These are phyloP conservation scores for Leucoraja erinaceus DNA, from an alignment of 2,113 vertebrate genomes.

Conservation along the genomic window DNA sequence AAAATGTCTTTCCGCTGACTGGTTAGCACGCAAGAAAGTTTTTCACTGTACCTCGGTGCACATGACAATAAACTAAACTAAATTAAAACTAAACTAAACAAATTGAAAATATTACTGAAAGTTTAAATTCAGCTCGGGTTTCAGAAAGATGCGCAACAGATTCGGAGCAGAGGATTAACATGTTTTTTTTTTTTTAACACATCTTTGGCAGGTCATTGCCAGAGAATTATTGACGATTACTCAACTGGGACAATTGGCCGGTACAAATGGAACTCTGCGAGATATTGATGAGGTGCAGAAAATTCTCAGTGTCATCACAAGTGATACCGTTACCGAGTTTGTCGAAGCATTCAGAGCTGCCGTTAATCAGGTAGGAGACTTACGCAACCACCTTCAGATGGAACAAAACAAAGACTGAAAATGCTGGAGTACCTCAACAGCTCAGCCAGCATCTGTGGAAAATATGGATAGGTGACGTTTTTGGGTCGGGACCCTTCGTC, in stretches of 20 bases:
- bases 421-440: no score
- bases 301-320: conserved; percentile 32
- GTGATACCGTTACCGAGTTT: conserved; percentile 27
- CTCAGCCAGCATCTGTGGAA: no score
- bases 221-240: conserved; percentile 30
- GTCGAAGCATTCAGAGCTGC: conserved; percentile 35
- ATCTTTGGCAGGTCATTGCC: conserved; percentile 28
- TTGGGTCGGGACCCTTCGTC: no score
- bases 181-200: background rate
- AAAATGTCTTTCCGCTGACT: no score
- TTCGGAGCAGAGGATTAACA: background rate
- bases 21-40: no score
- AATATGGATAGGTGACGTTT: no score
- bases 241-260: conserved; percentile 40
- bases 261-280: conserved; percentile 32
- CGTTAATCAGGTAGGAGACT: background rate
- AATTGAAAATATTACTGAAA: background rate
- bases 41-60: no score
- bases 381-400: background rate
- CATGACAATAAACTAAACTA: no score
- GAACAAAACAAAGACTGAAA: no score
- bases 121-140: background rate
- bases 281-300: background rate
- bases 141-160: background rate
- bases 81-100: no score